Conservation (phyloP, 2,888 invertebrate species). For the Mesoligia furuncula region DNA sequence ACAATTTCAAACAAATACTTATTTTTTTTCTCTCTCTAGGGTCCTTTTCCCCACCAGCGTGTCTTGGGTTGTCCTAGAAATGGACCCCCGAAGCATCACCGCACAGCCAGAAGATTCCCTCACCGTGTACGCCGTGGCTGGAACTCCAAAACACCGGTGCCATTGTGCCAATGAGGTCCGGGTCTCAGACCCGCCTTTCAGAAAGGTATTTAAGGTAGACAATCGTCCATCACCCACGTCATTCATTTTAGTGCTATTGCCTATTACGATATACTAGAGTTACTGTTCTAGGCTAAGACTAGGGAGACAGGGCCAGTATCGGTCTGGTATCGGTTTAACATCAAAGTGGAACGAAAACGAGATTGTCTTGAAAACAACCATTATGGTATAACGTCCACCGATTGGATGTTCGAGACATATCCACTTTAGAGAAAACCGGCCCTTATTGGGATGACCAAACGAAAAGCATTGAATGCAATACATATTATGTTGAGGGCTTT, state of each 20-base stretch:
- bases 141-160: conserved; percentile 81
- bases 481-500: not conserved
- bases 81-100: conserved; percentile 97
- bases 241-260: conserved; percentile 51
- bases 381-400: not conserved
- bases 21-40: conserved; percentile 72
- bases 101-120: conserved; percentile 98
- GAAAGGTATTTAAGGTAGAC: conserved; percentile 88
- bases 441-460: not conserved
- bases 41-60: conserved; percentile 97
- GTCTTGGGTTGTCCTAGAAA: conserved; percentile 98
- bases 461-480: not conserved
- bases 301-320: too few relatives aligned
- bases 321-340: not conserved
- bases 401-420: not conserved
- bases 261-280: conserved; percentile 22
- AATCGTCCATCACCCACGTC: conserved; percentile 63
- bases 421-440: not conserved
- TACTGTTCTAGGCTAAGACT: conserved; percentile 18
- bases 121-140: conserved; percentile 90
- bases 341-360: not conserved
- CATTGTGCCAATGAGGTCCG: conserved; percentile 78
- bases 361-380: not conserved
- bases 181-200: conserved; percentile 81
- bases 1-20: not conserved